Evolutionary conservation across 2,888 invertebrate genomes (phyloP), one percentile per base, ranked within the genome.

Genomic region (Andricus quercusramuli): DNA sequence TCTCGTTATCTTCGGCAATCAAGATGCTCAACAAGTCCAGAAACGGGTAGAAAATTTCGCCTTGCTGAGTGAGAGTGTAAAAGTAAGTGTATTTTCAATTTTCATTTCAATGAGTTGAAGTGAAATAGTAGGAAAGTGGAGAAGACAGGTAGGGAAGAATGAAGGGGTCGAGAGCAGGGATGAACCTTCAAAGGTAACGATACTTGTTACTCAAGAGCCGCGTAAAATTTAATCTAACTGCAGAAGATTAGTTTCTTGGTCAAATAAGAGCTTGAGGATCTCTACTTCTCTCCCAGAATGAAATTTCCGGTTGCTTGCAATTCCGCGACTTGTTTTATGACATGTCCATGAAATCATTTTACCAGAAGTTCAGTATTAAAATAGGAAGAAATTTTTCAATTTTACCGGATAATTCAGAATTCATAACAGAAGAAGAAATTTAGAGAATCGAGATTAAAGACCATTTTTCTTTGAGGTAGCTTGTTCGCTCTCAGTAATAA

Each of bases 171-270:
- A 32, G 65, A 76, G 76, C 37, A 65, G 76, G 77, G 76, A 78
- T 79, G 78, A 67, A 65, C 67, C 56, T 66, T 74, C 17, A 15
- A 17, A 47, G 15, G 17, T 17, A 47, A 47, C 17, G 47, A 47
- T 47, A 47, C 47, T 32, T 22, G 74, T 56, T 64, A 65, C 78
- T 82, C 79, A 66, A 51, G 67, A 70, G 68, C 25, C 44, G 68
- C 59, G 68, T 82, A 76, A 80, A 82, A 80, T 82, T 80, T 82
- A 82, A 82, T 82, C 68, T 76, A 51, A 78, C 74, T 70, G 51
- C 67, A 68, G 68, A 66, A 78, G 80, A 82, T 80, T 80, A 82
- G 78, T 80, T 82, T 80, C 74, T 59, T 77, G 74, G 56, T 56
- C 56, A 74, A 74, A 56, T 74, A 56, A 74, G 29, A 74, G 13